A percentile compares a stretch with the other conserved stretches of the same genome.
Evolutionary conservation across 1,140 invertebrate species (phyloP).

Genomic region (Drosophila pseudoobscura): DNA sequence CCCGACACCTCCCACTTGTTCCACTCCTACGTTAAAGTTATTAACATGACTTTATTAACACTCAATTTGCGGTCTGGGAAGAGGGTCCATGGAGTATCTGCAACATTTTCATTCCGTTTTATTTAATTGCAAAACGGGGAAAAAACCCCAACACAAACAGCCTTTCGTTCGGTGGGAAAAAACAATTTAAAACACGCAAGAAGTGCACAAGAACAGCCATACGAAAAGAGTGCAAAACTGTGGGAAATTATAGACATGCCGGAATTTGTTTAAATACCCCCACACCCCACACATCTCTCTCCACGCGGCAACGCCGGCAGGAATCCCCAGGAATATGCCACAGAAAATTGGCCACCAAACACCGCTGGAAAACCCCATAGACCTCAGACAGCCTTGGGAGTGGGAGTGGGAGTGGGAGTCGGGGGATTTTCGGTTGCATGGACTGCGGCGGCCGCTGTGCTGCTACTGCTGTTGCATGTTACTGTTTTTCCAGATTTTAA

Average conservation of each 20-base stretch:
- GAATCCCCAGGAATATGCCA: slow-evolving; percentile 48
- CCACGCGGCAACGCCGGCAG: neutral
- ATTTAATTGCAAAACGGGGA: slow-evolving; percentile 61
- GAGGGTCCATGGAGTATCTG: neutral
- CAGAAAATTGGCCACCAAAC: slow-evolving; percentile 61
- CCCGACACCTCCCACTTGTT: slow-evolving; percentile 2
- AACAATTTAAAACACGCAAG: slow-evolving; percentile 54
- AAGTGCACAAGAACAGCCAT: slow-evolving; percentile 29
- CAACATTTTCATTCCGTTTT: slow-evolving; percentile 57
- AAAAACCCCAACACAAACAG: neutral
- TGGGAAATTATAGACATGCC: slow-evolving; percentile 70
- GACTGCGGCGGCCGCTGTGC: neutral
- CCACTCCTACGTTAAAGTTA: slow-evolving; percentile 58
- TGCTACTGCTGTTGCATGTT: slow-evolving; percentile 32
- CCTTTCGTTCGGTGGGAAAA: neutral
- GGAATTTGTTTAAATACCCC: slow-evolving; percentile 68
- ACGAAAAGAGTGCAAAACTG: slow-evolving; percentile 41
- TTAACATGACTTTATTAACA: slow-evolving; percentile 81
- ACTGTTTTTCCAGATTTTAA: slow-evolving; percentile 53
- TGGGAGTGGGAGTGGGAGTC: slow-evolving; percentile 6
- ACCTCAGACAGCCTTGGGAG: slow-evolving; percentile 34
- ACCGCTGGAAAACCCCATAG: slow-evolving; percentile 48
- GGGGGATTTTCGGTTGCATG: neutral
- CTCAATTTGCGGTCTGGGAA: slow-evolving; percentile 70
- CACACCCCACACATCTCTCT: neutral